Percentiles rank a stretch among this genome's conserved stretches.
These are phyloP conservation scores for Gila robusta DNA, from an alignment of 2,797 vertebrate species.

Conservation along the genomic window DNA sequence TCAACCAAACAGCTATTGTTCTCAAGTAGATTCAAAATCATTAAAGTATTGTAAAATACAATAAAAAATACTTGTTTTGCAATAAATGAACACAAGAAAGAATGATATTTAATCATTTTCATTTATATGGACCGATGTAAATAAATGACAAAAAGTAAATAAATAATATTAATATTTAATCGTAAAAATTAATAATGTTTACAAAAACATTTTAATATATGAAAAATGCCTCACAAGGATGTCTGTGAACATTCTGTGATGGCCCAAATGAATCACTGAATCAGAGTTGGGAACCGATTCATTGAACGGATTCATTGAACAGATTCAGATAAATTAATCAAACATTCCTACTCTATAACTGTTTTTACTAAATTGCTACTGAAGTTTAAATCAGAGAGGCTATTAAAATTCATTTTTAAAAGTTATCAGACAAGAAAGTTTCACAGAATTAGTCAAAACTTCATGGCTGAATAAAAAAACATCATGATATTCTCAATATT, in stretches of 20 bases:
- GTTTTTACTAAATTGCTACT: background rate
- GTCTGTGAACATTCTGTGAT: background rate
- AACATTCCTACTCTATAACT: background rate
- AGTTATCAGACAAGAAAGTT: background rate
- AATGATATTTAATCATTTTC: no score
- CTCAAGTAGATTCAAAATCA: background rate
- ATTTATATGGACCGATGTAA: background rate
- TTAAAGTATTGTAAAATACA: background rate
- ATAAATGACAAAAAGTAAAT: background rate
- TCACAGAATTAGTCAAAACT: background rate
- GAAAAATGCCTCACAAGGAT: background rate
- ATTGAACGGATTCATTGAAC: background rate
- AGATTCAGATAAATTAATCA: background rate
- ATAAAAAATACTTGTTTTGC: background rate
- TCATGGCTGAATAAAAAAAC: background rate
- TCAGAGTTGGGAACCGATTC: background rate
- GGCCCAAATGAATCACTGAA: background rate
- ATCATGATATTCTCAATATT: background rate
- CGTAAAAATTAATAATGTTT: background rate
- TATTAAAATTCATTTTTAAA: background rate
- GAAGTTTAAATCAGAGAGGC: background rate
- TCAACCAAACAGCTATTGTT: background rate
- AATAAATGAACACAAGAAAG: background rate
- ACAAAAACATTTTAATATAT: background rate
- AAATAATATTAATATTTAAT: background rate